These are phyloP conservation scores for Hemiscyllium ocellatum DNA, from an alignment of 2,113 vertebrate genomes.

Conservation along the genomic window DNA sequence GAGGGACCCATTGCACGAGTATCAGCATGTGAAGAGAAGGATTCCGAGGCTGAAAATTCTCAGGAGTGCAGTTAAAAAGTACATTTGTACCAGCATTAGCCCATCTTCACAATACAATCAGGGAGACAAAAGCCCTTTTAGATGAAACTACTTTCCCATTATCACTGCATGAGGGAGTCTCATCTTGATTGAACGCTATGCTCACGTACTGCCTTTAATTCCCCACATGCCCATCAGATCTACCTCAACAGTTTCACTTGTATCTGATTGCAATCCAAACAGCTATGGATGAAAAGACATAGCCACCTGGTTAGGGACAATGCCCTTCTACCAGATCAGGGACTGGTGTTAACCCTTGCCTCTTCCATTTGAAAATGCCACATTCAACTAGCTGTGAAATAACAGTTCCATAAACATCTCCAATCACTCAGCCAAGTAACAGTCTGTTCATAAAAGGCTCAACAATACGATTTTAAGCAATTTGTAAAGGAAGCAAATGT, in stretches of 20 bases:
- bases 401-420: background rate
- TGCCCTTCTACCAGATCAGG: background rate
- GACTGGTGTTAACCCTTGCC: background rate
- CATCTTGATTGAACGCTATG: slow-evolving; percentile 14
- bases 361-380: background rate
- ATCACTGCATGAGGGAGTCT: slow-evolving; percentile 29
- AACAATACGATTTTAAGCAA: too few relatives aligned
- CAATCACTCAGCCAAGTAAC: background rate
- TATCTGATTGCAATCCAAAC: background rate
- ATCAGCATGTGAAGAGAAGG: background rate
- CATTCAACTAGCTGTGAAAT: too few relatives aligned
- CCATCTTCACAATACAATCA: slow-evolving; percentile 20
- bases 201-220: background rate
- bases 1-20: background rate
- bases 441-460: background rate
- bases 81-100: background rate
- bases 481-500: too few relatives aligned
- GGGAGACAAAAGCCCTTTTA: background rate
- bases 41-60: background rate
- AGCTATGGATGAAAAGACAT: background rate
- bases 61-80: background rate
- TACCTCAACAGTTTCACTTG: background rate
- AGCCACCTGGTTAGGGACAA: background rate
- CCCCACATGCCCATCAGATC: background rate
- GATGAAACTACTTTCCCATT: slow-evolving; percentile 22